Conservation (phyloP, 2,797 vertebrate species). For the Pipistrellus pipistrellus region DNA sequence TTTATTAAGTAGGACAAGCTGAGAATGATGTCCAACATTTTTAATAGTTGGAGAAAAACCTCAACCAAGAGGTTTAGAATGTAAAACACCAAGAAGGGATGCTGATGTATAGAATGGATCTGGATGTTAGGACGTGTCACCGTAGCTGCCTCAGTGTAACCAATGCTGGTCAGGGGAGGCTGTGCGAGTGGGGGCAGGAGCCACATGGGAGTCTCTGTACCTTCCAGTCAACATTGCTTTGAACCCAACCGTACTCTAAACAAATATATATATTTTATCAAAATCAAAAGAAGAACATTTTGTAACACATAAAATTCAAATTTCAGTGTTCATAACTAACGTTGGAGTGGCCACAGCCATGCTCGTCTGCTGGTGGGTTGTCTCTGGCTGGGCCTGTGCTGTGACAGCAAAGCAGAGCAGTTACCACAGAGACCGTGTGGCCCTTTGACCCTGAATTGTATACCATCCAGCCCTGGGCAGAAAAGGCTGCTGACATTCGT, state of each 20-base stretch:
- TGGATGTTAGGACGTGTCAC: not conserved
- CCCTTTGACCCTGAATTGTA: not conserved
- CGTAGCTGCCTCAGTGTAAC: not conserved
- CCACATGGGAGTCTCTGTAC: not conserved
- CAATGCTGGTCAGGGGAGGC: no score
- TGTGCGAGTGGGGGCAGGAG: not conserved
- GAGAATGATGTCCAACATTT: not conserved
- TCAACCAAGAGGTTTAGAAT: not conserved
- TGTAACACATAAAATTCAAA: not conserved
- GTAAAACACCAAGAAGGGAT: not conserved
- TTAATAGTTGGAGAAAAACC: not conserved
- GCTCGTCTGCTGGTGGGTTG: not conserved
- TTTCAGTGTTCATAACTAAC: not conserved
- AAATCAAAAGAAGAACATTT: slow-evolving; percentile 21
- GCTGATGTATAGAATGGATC: not conserved
- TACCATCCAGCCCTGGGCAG: not conserved
- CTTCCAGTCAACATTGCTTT: not conserved
- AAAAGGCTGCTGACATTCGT: not conserved
- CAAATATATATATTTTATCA: not conserved
- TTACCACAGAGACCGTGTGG: not conserved
- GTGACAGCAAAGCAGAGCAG: rapidly evolving
- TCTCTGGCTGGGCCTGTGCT: not conserved
- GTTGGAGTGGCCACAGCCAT: not conserved
- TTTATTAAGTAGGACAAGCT: not conserved
- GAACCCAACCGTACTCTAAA: not conserved